Evolutionary conservation across 2,797 vertebrate genomes (phyloP).

Genomic region (Hemibagrus guttatus): DNA sequence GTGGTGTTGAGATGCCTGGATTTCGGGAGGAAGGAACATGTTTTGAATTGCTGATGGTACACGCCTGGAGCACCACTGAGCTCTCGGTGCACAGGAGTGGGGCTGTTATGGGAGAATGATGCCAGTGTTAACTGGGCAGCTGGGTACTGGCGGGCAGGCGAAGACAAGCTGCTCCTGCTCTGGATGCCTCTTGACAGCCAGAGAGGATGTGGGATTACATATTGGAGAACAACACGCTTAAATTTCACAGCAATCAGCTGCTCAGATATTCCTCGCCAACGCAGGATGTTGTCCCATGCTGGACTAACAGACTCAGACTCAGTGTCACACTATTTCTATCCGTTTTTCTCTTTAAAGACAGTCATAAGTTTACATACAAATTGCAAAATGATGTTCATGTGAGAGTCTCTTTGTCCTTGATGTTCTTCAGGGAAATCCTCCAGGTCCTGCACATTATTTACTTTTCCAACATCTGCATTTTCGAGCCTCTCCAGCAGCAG

Average conservation of each 20-base stretch:
- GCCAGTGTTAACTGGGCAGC: constrained; percentile 59
- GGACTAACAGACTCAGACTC: background rate
- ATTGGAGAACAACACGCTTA: constrained; percentile 2
- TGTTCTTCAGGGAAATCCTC: too few relatives aligned
- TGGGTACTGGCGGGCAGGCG: constrained; percentile 49
- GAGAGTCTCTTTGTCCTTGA: too few relatives aligned
- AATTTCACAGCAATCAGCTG: constrained; percentile 19
- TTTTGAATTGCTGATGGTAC: constrained; percentile 63
- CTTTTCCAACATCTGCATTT: too few relatives aligned
- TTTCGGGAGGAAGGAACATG: constrained; percentile 45
- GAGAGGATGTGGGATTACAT: constrained; percentile 17
- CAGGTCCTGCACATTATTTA: too few relatives aligned
- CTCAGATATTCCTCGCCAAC: background rate
- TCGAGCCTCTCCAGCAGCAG: too few relatives aligned
- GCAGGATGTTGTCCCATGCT: background rate
- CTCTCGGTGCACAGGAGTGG: constrained; percentile 54
- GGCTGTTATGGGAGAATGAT: constrained; percentile 47
- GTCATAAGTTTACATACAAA: too few relatives aligned
- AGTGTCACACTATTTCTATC: background rate
- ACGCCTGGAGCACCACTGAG: constrained; percentile 30
- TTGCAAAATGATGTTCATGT: too few relatives aligned
- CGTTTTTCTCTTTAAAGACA: background rate
- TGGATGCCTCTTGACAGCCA: constrained; percentile 48
- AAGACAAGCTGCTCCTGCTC: constrained; percentile 61
- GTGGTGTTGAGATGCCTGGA: constrained; percentile 57